A percentile compares a stretch with the other conserved stretches of the same genome.
These are phyloP conservation scores for Napeogenes sylphis DNA, from an alignment of 2,888 invertebrate genomes.

Conservation along the genomic window DNA sequence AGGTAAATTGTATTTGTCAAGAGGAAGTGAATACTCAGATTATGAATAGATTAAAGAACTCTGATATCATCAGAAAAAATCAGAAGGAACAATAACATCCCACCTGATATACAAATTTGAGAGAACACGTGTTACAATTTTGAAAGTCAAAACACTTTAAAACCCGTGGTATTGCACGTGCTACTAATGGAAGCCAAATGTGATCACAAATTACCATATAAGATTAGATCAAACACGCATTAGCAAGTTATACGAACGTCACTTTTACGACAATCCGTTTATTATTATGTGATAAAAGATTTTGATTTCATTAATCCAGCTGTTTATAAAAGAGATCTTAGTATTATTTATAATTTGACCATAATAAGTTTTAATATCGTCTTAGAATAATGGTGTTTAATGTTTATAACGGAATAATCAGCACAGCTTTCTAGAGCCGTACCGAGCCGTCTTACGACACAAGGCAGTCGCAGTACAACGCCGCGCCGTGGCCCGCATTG, in stretches of 20 bases:
- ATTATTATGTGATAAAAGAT: too few species aligned
- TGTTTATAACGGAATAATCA: constrained; percentile 51
- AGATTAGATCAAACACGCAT: background rate
- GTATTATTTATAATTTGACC: too few species aligned
- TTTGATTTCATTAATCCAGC: too few species aligned
- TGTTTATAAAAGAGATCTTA: too few species aligned
- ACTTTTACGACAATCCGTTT: too few species aligned
- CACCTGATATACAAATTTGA: background rate
- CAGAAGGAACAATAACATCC: too few species aligned
- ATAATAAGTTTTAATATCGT: too few species aligned
- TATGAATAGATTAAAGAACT: too few species aligned
- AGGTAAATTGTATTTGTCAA: too few species aligned
- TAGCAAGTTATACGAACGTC: too few species aligned
- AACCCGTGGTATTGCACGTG: constrained; percentile 1
- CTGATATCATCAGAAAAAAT: too few species aligned
- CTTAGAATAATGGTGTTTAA: background rate
- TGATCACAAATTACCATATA: background rate
- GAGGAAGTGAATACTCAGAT: too few species aligned
- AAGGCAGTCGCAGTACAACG: constrained; percentile 31
- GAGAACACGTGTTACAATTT: background rate
- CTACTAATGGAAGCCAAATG: constrained; percentile 5
- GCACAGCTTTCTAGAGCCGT: constrained; percentile 62
- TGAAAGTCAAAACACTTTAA: background rate
- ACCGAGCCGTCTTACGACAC: constrained; percentile 55
- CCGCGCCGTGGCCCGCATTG: constrained; percentile 38